A percentile compares a stretch with the other conserved stretches of the same genome.
phyloP scores from a whole-genome alignment of 2,888 invertebrate species.

The Xestia ashworthii region DNA sequence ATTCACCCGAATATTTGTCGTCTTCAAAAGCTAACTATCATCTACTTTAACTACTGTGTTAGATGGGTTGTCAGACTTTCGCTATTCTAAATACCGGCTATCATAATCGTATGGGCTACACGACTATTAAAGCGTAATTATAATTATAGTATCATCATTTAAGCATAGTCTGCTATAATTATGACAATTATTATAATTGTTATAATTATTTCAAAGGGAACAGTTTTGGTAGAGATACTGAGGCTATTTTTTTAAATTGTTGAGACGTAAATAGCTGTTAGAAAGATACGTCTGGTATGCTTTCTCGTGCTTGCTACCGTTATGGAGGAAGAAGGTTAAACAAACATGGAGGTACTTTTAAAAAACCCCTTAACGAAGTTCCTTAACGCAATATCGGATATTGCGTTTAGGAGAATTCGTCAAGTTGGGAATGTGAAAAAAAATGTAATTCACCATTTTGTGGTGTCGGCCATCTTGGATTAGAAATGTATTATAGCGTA shows the following conservation, averaged over 20 bases:
- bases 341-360: neutral
- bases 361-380: too few species aligned
- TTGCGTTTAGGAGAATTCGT: too few species aligned
- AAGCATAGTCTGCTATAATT: constrained; percentile 47
- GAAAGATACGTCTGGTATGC: constrained; percentile 10
- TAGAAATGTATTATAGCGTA: too few species aligned
- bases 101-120: constrained; percentile 10
- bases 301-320: constrained; percentile 19
- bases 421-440: too few species aligned
- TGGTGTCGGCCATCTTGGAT: too few species aligned
- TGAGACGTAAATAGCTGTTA: constrained; percentile 42
- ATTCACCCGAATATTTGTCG: neutral
- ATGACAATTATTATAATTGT: constrained; percentile 61
- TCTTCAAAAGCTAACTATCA: neutral
- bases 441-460: too few species aligned
- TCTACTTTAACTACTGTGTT: neutral
- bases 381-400: too few species aligned
- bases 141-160: constrained; percentile 65
- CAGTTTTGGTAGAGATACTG: constrained; percentile 21
- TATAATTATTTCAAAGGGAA: constrained; percentile 54
- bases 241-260: constrained; percentile 36
- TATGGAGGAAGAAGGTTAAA: constrained; percentile 3
- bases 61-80: constrained; percentile 5
- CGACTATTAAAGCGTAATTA: constrained; percentile 55
- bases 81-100: constrained; percentile 7